A percentile compares a stretch with the other conserved stretches of the same genome.
phyloP scores from a whole-genome alignment of 2,888 invertebrate genomes.

The Asteroscopus sphinx region DNA sequence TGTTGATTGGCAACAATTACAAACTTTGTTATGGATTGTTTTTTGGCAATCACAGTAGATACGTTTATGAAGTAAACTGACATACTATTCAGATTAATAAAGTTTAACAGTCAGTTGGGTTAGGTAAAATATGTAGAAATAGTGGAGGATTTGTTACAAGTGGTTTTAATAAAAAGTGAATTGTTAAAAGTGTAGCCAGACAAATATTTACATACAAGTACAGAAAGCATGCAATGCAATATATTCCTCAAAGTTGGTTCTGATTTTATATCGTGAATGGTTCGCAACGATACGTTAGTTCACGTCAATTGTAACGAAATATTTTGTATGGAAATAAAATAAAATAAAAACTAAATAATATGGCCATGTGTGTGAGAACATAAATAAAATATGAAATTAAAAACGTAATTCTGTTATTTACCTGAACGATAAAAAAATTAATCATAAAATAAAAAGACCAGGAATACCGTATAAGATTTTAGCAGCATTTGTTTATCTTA shows the following conservation, averaged over 20 bases:
- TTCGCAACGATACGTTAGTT: constrained; percentile 1
- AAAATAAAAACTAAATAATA: constrained; percentile 62
- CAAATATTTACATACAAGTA: constrained; percentile 54
- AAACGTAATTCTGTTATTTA: not conserved
- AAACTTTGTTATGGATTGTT: too few relatives aligned
- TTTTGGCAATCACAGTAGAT: not conserved
- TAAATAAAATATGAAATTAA: constrained; percentile 42
- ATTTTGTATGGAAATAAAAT: constrained; percentile 12
- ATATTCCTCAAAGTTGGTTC: constrained; percentile 85
- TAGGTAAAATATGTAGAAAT: not conserved
- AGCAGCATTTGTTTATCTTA: not conserved
- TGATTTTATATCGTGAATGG: constrained; percentile 10
- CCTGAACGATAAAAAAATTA: not conserved
- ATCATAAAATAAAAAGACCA: not conserved
- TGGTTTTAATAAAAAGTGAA: constrained; percentile 4
- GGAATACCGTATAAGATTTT: not conserved
- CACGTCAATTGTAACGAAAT: constrained; percentile 9
- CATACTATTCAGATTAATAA: not conserved
- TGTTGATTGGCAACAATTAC: not conserved
- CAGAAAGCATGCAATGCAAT: constrained; percentile 68
- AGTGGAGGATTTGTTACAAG: constrained; percentile 2
- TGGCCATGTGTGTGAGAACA: constrained; percentile 61
- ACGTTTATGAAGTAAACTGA: not conserved
- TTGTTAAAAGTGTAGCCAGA: constrained; percentile 29
- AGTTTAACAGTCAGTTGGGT: not conserved